Evolutionary conservation across 2,797 vertebrate species (phyloP), one percentile per base, ranked within the genome.

Genomic region (Lateolabrax maculatus): DNA sequence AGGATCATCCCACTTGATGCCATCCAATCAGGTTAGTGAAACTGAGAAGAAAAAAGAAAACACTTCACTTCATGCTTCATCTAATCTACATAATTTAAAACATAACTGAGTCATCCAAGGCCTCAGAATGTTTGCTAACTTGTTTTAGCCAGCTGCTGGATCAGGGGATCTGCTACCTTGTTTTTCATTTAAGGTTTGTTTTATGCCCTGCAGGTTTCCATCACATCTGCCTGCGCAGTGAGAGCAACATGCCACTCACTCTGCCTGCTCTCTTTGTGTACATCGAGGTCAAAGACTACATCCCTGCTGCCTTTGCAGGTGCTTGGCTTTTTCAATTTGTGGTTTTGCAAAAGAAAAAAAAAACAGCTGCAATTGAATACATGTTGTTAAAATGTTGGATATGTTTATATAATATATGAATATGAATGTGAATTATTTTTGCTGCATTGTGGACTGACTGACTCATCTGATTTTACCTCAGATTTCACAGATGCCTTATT

Each of bases 271-370:
- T 99, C n/a, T 99, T 99, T 18, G 95, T 98, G 78, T 97, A 96
- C 92, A 96, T 99, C 63, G 98, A 99, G 88, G 93, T 99, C 88
- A 99, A 98, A 92, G 98, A 99, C 92, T 99, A 99, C 1, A 96
- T 99, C 41, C 98, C 98, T 0, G 98, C 98, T 11, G 96, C 96
- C 5, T 99, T 97, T 91, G 97, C 98, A 95, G 98, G 98, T 99
- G 65, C 56, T 63, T 71, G 53, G 25, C 5, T 73, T 83, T n/a
- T 83, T 86, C 8, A 39, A 11, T 60, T 51, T 75, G 19, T 64
- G 13, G n/a, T 71, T 73, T 62, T 39, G 19, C 3, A 70, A 48
- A 73, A 57, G 1, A 75, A 75, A 64, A 73, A 55, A 55, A 66
- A 37, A 18, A 55, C 15, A 27, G 36, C 23, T 77, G 10, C 23